A percentile compares a stretch with the other conserved stretches of the same genome.
phyloP scores from a whole-genome alignment of 2,888 invertebrate genomes.

The Tenthredo amoena region DNA sequence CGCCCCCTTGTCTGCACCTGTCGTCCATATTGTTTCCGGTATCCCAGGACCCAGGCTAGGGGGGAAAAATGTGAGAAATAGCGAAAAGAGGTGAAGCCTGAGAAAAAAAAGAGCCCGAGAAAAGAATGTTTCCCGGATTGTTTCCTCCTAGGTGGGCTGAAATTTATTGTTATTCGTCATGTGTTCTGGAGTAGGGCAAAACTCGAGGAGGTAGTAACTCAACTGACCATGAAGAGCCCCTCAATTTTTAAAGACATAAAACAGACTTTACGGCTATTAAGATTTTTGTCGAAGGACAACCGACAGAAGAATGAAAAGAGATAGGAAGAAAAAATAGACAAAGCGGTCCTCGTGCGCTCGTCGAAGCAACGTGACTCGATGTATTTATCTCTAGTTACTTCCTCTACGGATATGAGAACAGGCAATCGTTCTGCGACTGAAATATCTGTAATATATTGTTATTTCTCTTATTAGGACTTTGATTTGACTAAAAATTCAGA shows the following conservation, averaged over 20 bases:
- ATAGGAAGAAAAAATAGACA: not conserved
- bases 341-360: not conserved
- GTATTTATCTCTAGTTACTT: not conserved
- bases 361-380: not conserved
- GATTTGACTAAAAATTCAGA: not conserved
- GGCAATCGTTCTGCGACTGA: not conserved
- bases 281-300: not conserved
- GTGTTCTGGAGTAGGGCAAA: not conserved
- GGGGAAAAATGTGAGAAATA: not conserved
- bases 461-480: not conserved
- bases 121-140: not conserved
- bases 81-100: not conserved
- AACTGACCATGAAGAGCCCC: not conserved
- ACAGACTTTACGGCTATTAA: not conserved
- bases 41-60: not conserved
- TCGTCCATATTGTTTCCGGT: not conserved
- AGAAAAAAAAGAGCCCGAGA: not conserved
- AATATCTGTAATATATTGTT: not conserved
- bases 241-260: not conserved
- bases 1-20: not conserved
- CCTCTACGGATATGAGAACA: not conserved
- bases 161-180: not conserved
- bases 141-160: not conserved
- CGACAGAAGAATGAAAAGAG: not conserved
- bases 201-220: not conserved